Percentiles rank a stretch among this genome's conserved stretches.
These are phyloP conservation scores for Patiria miniata DNA, from an alignment of 35 echinoderm and acorn worm genomes.

Conservation along the genomic window DNA sequence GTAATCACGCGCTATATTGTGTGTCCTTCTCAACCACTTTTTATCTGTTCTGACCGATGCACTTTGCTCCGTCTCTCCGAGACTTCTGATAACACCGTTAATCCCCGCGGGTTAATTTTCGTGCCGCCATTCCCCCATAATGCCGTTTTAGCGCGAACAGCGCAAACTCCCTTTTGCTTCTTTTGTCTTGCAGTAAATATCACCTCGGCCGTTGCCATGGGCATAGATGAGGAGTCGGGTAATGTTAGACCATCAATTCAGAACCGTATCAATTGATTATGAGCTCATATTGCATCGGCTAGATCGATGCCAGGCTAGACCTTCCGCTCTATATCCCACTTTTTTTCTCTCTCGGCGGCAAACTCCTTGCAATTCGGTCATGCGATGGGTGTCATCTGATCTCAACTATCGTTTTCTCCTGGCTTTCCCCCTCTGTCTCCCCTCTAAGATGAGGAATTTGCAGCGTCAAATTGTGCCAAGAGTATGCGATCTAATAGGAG, in stretches of 20 bases:
- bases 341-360: background rate
- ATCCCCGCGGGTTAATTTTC: background rate
- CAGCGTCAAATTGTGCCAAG: too few species aligned
- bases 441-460: too few species aligned
- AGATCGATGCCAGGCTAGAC: background rate
- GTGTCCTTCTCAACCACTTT: background rate
- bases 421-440: background rate
- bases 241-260: conserved; percentile 29
- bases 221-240: conserved; percentile 22
- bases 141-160: background rate
- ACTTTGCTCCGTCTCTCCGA: too few species aligned
- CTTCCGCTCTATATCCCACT: background rate
- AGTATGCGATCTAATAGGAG: too few species aligned
- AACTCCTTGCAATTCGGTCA: too few species aligned
- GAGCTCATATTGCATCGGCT: background rate
- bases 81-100: too few species aligned
- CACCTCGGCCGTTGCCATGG: conserved; percentile 7
- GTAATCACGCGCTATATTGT: background rate
- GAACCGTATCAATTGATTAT: conserved; percentile 17
- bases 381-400: background rate
- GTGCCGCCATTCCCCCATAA: background rate
- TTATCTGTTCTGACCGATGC: too few species aligned
- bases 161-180: background rate
- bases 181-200: background rate
- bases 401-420: background rate